Evolutionary conservation across 2,888 invertebrate species (phyloP).

Genomic region (Chalcosyrphus nemorum): DNA sequence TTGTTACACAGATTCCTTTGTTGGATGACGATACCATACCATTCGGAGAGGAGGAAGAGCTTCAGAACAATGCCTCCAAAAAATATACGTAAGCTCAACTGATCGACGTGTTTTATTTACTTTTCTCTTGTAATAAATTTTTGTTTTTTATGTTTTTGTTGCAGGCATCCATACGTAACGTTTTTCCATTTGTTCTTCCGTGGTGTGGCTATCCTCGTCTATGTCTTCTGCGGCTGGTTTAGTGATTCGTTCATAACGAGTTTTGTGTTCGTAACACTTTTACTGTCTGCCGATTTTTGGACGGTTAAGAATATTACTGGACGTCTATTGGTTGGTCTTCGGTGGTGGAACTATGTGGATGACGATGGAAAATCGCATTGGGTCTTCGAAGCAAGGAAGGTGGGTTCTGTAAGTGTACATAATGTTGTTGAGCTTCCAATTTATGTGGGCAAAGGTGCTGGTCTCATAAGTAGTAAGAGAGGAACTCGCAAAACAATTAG

Average conservation of each 20-base stretch:
- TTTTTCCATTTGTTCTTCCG: slow-evolving; percentile 96
- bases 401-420: slow-evolving; percentile 65
- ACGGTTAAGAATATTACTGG: slow-evolving; percentile 95
- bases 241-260: slow-evolving; percentile 96
- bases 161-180: slow-evolving; percentile 95
- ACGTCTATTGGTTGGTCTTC: slow-evolving; percentile 94
- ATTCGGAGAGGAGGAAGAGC: slow-evolving; percentile 92
- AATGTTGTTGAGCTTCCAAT: too few relatives aligned
- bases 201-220: slow-evolving; percentile 90
- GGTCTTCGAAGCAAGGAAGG: slow-evolving; percentile 93
- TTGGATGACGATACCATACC: slow-evolving; percentile 93
- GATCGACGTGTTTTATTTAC: not conserved
- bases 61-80: slow-evolving; percentile 76
- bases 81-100: slow-evolving; percentile 81
- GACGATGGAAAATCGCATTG: slow-evolving; percentile 98
- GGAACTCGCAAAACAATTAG: too few relatives aligned
- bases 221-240: slow-evolving; percentile 95
- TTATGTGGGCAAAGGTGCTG: not conserved
- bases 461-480: not conserved
- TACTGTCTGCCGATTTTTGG: slow-evolving; percentile 99
- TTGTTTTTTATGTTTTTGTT: slow-evolving; percentile 74
- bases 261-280: slow-evolving; percentile 94
- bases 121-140: slow-evolving; percentile 24
- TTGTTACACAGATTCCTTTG: slow-evolving; percentile 87
- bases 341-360: slow-evolving; percentile 99